phyloP scores from a whole-genome alignment of 2,113 vertebrate species.

The Pseudolaguvia tuberculata region DNA sequence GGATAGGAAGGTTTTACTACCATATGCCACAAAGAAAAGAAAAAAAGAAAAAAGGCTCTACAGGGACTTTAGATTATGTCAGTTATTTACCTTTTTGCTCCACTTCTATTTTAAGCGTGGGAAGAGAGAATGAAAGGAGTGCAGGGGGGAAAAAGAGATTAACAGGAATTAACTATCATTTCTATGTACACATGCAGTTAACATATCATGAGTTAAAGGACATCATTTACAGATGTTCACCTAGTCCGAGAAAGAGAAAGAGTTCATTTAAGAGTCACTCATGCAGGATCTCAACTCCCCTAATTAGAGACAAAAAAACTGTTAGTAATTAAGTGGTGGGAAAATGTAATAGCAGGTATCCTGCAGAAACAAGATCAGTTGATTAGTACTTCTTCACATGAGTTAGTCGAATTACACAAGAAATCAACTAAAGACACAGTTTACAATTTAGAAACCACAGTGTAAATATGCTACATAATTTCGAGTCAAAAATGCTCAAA shows the following conservation, averaged over 20 bases:
- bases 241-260: constrained; percentile 64
- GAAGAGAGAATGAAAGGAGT: constrained; percentile 97
- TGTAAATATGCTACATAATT: not conserved
- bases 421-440: constrained; percentile 17
- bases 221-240: constrained; percentile 72
- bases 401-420: constrained; percentile 33
- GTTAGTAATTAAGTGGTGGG: constrained; percentile 43
- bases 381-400: not conserved
- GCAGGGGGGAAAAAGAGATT: constrained; percentile 94
- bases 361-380: not conserved
- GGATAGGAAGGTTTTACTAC: constrained; percentile 82
- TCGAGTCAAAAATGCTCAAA: not conserved
- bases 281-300: not conserved
- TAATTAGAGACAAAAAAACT: constrained; percentile 54
- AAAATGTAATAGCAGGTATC: not conserved
- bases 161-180: constrained; percentile 97
- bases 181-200: constrained; percentile 87
- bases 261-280: constrained; percentile 32
- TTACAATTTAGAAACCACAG: not conserved
- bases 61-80: constrained; percentile 82
- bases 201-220: constrained; percentile 87
- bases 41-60: constrained; percentile 85
- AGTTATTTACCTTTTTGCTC: constrained; percentile 99
- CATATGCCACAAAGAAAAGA: constrained; percentile 80
- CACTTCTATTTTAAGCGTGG: constrained; percentile 99